phyloP scores from a whole-genome alignment of 2,888 invertebrate genomes.

The Tipula confusa region DNA sequence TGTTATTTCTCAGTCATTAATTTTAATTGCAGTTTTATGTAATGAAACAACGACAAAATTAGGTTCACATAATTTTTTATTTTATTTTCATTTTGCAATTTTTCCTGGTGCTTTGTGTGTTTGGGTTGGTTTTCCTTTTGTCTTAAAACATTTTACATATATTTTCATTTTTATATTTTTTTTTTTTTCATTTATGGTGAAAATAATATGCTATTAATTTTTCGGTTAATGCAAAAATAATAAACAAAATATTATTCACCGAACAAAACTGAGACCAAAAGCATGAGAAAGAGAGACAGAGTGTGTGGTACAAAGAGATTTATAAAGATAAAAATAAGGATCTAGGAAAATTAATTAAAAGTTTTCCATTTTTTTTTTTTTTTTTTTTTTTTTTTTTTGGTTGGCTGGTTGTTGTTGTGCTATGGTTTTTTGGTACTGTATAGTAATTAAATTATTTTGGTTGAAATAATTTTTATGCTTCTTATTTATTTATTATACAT shows the following conservation, averaged over 20 bases:
- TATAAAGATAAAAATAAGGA: constrained; percentile 3
- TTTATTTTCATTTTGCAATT: neutral
- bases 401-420: neutral
- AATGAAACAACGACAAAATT: constrained; percentile 25
- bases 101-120: neutral
- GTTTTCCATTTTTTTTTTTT: neutral
- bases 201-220: constrained; percentile 15
- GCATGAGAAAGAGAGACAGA: neutral
- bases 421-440: neutral
- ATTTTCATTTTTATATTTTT: too few species aligned
- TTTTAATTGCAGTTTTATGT: constrained; percentile 20
- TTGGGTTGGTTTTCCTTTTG: neutral
- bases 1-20: constrained; percentile 17
- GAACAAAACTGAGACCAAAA: too few species aligned
- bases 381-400: neutral
- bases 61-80: neutral
- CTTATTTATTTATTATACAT: neutral
- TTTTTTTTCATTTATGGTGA: neutral
- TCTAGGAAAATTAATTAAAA: constrained; percentile 14
- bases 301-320: neutral
- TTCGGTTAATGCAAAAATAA: constrained; percentile 8
- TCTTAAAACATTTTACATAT: neutral
- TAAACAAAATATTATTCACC: neutral
- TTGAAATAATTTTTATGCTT: constrained; percentile 9
- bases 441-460: constrained; percentile 25